A percentile compares a stretch with the other conserved stretches of the same genome.
Conservation (phyloP, 2,797 vertebrate genomes). For the Loriculus beryllinus region DNA sequence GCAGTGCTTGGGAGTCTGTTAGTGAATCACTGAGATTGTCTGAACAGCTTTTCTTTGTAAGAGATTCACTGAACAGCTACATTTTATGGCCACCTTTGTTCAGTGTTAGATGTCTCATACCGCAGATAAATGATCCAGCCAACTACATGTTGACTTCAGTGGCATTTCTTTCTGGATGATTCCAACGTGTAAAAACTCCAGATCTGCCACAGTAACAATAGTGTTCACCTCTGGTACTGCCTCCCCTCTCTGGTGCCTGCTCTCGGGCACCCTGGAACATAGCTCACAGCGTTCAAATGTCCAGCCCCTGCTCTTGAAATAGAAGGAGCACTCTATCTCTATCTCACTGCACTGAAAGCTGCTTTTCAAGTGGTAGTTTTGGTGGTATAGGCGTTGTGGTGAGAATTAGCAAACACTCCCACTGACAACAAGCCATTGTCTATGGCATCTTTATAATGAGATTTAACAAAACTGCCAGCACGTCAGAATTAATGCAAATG, state of each 20-base stretch:
- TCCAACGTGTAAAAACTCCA: neutral
- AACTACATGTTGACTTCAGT: neutral
- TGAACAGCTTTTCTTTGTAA: neutral
- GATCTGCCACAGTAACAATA: neutral
- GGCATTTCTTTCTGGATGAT: neutral
- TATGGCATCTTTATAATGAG: neutral
- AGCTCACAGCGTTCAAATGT: neutral
- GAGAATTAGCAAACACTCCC: neutral
- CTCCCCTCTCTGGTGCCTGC: neutral
- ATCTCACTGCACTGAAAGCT: neutral
- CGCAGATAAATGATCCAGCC: neutral
- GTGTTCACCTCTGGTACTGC: neutral
- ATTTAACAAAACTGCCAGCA: constrained; percentile 21
- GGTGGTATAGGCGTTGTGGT: neutral
- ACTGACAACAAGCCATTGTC: constrained; percentile 11
- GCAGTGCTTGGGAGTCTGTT: neutral
- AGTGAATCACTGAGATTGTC: neutral
- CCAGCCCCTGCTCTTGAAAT: neutral
- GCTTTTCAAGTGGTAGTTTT: neutral
- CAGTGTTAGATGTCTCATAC: neutral
- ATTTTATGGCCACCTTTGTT: neutral
- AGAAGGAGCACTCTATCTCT: neutral
- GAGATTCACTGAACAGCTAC: neutral
- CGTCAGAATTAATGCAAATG: constrained; percentile 62
- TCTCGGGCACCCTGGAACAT: neutral